Percentiles rank a stretch among this genome's conserved stretches.
Evolutionary conservation across 2,888 invertebrate species (phyloP).

Genomic region (Acheta domesticus): DNA sequence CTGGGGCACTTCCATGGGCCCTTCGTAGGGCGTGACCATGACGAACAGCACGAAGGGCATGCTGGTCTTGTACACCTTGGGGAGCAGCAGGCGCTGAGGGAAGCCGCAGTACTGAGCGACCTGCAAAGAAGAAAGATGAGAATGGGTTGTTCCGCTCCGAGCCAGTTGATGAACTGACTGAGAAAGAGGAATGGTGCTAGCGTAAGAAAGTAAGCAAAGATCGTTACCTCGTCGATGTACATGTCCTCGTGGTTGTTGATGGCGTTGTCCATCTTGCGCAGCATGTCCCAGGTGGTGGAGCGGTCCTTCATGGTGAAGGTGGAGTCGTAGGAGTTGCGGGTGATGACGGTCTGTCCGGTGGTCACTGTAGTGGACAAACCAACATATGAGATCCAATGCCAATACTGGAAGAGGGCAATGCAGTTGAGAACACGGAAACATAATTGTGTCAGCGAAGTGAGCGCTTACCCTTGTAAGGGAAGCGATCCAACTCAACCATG

Average conservation of each 20-base stretch:
- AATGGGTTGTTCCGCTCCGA: not conserved
- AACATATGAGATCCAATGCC: not conserved
- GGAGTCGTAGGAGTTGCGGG: conserved; percentile 65
- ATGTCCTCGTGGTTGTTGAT: conserved; percentile 53
- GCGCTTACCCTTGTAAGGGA: conserved; percentile 53
- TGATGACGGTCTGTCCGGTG: conserved; percentile 63
- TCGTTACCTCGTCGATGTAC: conserved; percentile 42
- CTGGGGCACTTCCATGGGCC: conserved; percentile 22
- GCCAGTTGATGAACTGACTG: not conserved
- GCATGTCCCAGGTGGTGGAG: conserved; percentile 61
- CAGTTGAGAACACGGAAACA: not conserved
- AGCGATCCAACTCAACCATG: conserved; percentile 63
- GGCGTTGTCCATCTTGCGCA: conserved; percentile 59
- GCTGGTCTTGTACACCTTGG: conserved; percentile 65
- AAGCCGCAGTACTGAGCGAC: conserved; percentile 56
- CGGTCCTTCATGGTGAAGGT: conserved; percentile 61
- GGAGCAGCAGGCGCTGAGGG: conserved; percentile 67
- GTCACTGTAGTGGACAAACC: conserved; percentile 45
- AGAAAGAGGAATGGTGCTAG: no score
- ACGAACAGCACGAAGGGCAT: conserved; percentile 62
- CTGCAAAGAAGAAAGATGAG: conserved; percentile 38
- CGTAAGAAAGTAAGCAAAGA: not conserved
- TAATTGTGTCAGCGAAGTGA: not conserved
- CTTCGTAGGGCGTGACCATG: conserved; percentile 49
- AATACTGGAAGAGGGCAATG: not conserved